phyloP scores from a whole-genome alignment of 2,888 invertebrate genomes.

The Fabriciana adippe region DNA sequence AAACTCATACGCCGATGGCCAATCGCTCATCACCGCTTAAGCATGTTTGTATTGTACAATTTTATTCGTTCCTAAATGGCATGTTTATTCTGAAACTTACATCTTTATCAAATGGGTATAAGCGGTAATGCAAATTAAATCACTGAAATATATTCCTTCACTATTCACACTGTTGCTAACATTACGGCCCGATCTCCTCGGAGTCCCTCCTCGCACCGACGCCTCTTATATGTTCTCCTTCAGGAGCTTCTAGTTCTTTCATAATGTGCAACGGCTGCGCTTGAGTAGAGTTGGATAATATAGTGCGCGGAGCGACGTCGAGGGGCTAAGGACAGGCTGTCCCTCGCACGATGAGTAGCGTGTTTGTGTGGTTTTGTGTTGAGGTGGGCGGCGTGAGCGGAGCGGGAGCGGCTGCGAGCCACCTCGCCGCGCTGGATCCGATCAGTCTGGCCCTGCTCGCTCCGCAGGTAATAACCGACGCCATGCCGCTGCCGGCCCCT shows the following conservation, averaged over 20 bases:
- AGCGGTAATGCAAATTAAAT: constrained; percentile 70
- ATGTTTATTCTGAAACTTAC: constrained; percentile 72
- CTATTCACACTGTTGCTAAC: constrained; percentile 72
- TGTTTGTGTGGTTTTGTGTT: constrained; percentile 82
- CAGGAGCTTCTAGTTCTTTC: constrained; percentile 48
- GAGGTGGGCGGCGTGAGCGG: constrained; percentile 84
- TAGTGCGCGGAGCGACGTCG: constrained; percentile 61
- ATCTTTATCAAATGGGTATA: constrained; percentile 70
- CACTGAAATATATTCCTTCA: constrained; percentile 65
- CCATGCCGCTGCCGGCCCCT: constrained; percentile 56
- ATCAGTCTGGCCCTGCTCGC: constrained; percentile 81
- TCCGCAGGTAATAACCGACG: constrained; percentile 72
- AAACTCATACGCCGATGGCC: constrained; percentile 65
- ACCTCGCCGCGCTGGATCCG: constrained; percentile 82
- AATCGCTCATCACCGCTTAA: constrained; percentile 76
- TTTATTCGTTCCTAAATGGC: constrained; percentile 69
- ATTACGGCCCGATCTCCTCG: constrained; percentile 65
- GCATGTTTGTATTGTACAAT: constrained; percentile 70
- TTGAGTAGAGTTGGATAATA: constrained; percentile 36
- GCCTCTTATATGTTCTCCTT: constrained; percentile 46
- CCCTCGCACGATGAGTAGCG: constrained; percentile 79
- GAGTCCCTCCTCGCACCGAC: constrained; percentile 65
- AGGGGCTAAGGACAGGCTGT: constrained; percentile 49
- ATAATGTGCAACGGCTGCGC: constrained; percentile 40
- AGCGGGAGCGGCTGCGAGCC: constrained; percentile 79